Evolutionary conservation across 2,797 vertebrate genomes (phyloP).

Genomic region (Otolemur crassicaudatus): DNA sequence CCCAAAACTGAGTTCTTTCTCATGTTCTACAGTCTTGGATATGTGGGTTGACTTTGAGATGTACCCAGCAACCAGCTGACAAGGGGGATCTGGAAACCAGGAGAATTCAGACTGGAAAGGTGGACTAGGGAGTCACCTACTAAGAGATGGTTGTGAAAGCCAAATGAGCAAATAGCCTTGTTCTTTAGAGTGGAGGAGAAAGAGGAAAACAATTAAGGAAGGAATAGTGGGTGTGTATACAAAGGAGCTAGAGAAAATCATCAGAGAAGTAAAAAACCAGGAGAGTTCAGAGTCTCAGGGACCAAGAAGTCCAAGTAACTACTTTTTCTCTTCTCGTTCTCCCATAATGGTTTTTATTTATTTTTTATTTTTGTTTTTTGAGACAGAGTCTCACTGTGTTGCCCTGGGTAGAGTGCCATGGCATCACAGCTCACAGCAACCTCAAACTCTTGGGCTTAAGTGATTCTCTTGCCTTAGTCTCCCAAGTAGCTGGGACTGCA

Average conservation of each 20-base stretch:
- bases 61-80: background rate
- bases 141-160: background rate
- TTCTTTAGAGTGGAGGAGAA: background rate
- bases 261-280: background rate
- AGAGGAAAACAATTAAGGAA: background rate
- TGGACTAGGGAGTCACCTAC: background rate
- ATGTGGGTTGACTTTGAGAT: background rate
- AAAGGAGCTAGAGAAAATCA: background rate
- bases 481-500: too few species aligned
- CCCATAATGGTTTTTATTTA: background rate
- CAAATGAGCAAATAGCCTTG: constrained; percentile 1
- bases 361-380: too few species aligned
- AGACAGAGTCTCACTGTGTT: too few species aligned
- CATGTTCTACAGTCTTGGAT: background rate
- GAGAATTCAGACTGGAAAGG: background rate
- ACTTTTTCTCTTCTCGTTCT: background rate
- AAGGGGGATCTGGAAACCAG: background rate
- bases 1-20: background rate
- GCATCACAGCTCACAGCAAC: too few species aligned
- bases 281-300: background rate
- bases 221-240: background rate
- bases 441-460: too few species aligned
- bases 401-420: too few species aligned
- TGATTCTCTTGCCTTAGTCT: too few species aligned
- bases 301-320: background rate